Evolutionary conservation across 2,797 vertebrate genomes (phyloP).

Genomic region (Coendou prehensilis): DNA sequence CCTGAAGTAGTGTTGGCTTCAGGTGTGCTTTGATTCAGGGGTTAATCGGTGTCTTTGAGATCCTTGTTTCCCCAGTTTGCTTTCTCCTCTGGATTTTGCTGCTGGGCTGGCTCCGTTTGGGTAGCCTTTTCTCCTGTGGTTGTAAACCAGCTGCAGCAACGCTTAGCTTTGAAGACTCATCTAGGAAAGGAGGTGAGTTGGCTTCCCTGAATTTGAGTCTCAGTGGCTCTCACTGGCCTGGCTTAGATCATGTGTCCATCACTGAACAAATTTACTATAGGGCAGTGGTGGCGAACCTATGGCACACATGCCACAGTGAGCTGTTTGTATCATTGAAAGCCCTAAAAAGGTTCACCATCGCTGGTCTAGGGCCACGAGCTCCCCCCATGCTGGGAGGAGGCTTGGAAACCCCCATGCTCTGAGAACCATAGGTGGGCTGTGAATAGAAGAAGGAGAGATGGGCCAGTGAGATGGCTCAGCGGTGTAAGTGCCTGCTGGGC

Average conservation of each 20-base stretch:
- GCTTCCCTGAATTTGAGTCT: neutral
- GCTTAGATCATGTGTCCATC: neutral
- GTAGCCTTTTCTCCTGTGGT: neutral
- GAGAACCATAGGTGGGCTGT: neutral
- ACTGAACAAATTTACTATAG: neutral
- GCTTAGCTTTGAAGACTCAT: neutral
- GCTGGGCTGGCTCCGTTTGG: neutral
- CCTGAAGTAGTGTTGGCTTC: neutral
- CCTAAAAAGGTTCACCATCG: neutral
- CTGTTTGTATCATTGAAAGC: neutral
- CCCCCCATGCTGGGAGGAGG: neutral
- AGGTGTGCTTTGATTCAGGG: neutral
- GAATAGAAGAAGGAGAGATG: neutral
- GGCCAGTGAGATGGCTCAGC: no score
- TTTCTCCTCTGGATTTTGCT: slow-evolving; percentile 14
- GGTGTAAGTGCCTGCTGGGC: no score
- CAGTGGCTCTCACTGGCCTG: neutral
- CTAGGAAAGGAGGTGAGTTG: neutral
- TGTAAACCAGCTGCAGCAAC: slow-evolving; percentile 7
- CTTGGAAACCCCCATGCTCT: neutral
- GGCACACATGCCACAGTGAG: neutral
- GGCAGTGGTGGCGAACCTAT: neutral
- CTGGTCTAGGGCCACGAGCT: neutral
- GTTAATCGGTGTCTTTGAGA: neutral
- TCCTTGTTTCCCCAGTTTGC: neutral